phyloP scores from a whole-genome alignment of 2,797 vertebrate genomes.

The Austrolebias charrua region DNA sequence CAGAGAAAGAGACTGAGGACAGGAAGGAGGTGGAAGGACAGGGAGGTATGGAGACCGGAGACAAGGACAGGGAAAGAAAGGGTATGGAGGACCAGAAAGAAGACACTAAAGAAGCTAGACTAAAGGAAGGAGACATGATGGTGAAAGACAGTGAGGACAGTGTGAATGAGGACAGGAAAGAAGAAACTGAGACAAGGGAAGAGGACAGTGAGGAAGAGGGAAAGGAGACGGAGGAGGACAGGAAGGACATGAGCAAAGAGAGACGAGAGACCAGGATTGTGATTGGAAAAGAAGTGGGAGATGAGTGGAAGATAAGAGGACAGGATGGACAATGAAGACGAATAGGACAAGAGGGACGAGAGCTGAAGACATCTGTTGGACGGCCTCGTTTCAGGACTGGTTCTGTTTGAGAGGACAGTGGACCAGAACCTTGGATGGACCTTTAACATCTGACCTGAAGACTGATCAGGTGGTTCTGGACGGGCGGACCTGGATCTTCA shows the following conservation, averaged over 20 bases:
- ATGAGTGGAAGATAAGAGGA: constrained; percentile 65
- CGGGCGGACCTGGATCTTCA: not conserved
- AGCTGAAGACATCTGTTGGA: not conserved
- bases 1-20: not conserved
- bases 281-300: constrained; percentile 61
- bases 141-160: not conserved
- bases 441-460: not conserved
- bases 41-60: not conserved
- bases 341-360: no score
- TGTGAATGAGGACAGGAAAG: not conserved
- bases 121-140: not conserved
- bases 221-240: constrained; percentile 18
- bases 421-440: not conserved
- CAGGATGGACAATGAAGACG: constrained; percentile 26
- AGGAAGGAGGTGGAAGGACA: not conserved
- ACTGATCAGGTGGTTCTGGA: not conserved
- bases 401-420: not conserved
- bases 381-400: not conserved
- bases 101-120: not conserved
- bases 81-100: not conserved
- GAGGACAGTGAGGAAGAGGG: constrained; percentile 42
- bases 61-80: not conserved
- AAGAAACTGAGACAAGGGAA: not conserved
- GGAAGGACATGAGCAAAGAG: constrained; percentile 41
- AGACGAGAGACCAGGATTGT: constrained; percentile 61